Conservation (phyloP, 2,888 invertebrate species). For the Pristionchus entomophagus region DNA sequence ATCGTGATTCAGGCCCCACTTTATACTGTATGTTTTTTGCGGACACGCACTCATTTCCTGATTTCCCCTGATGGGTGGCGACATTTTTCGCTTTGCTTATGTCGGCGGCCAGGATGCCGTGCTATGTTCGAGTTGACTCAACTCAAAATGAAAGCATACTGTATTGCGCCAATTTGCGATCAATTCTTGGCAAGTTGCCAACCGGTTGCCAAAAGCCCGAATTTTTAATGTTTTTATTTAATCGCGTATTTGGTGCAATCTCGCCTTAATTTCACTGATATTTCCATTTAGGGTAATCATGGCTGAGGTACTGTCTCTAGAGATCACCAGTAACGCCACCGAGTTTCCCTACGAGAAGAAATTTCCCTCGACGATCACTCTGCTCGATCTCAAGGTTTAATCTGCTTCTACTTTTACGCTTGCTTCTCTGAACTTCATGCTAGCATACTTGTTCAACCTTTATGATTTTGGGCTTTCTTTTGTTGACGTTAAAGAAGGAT, state of each 20-base stretch:
- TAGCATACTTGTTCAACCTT: too few relatives aligned
- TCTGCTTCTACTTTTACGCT: too few relatives aligned
- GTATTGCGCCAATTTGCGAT: background rate
- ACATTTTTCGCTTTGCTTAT: too few relatives aligned
- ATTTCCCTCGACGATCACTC: conserved; percentile 52
- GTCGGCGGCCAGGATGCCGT: too few relatives aligned
- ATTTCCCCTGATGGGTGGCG: too few relatives aligned
- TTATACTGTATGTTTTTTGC: too few relatives aligned
- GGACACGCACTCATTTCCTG: too few relatives aligned
- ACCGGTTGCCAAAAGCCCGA: background rate
- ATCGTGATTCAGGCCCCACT: too few relatives aligned
- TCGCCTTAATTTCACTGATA: background rate
- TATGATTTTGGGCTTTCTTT: too few relatives aligned
- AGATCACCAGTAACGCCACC: conserved; percentile 63
- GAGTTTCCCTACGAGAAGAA: conserved; percentile 65
- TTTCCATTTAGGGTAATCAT: background rate
- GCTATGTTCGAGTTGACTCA: background rate
- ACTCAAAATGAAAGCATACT: background rate
- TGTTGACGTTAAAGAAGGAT: too few relatives aligned
- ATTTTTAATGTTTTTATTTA: background rate
- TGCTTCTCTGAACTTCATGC: too few relatives aligned
- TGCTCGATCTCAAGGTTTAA: conserved; percentile 61
- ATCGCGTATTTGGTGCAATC: background rate
- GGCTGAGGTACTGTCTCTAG: conserved; percentile 48
- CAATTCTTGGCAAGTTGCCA: background rate